Evolutionary conservation across 2,113 vertebrate genomes (phyloP).

Genomic region (rabbit (Oryctolagus cuniculus)): DNA sequence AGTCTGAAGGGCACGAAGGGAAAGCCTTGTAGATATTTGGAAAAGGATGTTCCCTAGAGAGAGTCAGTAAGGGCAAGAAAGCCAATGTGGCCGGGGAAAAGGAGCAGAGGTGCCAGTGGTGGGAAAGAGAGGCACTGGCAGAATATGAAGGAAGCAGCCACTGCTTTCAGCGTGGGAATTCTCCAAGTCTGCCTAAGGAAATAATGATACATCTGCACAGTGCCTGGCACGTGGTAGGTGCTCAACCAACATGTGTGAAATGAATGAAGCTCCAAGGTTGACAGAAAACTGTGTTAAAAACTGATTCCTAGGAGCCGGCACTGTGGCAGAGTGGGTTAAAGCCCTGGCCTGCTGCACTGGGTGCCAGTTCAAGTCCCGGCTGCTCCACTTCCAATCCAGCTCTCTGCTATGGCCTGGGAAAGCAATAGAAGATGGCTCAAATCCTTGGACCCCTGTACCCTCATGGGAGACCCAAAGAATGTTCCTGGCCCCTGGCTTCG

Average conservation of each 20-base stretch:
- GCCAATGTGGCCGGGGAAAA: background rate
- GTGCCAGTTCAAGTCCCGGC: too few relatives aligned
- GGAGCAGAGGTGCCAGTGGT: too few relatives aligned
- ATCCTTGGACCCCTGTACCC: too few relatives aligned
- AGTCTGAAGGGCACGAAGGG: background rate
- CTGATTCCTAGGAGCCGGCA: background rate
- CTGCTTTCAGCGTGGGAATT: background rate
- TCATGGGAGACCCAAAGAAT: too few relatives aligned
- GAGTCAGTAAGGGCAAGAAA: background rate
- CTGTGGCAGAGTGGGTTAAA: too few relatives aligned
- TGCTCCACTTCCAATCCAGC: too few relatives aligned
- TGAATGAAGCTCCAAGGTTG: background rate
- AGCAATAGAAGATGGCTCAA: too few relatives aligned
- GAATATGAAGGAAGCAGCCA: background rate
- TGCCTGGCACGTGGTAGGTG: background rate
- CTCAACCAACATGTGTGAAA: background rate
- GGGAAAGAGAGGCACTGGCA: background rate
- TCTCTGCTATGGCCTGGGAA: too few relatives aligned
- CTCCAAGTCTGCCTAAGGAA: background rate
- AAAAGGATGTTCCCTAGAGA: background rate
- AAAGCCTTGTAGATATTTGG: background rate
- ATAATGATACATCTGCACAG: background rate
- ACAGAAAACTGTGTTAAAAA: slow-evolving; percentile 22
- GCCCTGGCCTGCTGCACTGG: too few relatives aligned
- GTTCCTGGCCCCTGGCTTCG: too few relatives aligned